A percentile compares a stretch with the other conserved stretches of the same genome.
phyloP scores from a whole-genome alignment of 2,113 vertebrate genomes.

The Albula glossodonta region DNA sequence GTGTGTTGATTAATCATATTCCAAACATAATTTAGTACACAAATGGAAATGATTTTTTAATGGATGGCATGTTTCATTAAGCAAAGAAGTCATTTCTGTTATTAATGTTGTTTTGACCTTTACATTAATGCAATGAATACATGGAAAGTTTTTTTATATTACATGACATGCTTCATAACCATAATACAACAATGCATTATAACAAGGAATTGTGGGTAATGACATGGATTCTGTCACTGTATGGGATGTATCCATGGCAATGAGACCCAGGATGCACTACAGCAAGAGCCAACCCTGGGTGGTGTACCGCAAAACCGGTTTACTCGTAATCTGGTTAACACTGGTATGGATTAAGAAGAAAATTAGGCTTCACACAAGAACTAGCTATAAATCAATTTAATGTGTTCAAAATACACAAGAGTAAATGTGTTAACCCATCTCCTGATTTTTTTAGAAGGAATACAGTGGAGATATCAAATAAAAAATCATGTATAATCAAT shows the following conservation, averaged over 20 bases:
- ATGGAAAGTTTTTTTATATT: neutral
- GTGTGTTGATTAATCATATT: neutral
- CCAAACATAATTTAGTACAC: conserved; percentile 5
- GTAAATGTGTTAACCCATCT: too few species aligned
- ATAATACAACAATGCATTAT: neutral
- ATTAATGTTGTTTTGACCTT: conserved; percentile 14
- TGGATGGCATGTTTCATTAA: conserved; percentile 13
- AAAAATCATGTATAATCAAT: too few species aligned
- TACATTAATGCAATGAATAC: conserved; percentile 16
- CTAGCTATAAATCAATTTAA: too few species aligned
- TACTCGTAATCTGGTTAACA: too few species aligned
- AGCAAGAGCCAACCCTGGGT: too few species aligned
- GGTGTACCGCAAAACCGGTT: too few species aligned
- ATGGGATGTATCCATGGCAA: neutral
- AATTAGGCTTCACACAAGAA: too few species aligned
- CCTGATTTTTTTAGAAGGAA: too few species aligned
- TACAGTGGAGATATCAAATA: too few species aligned
- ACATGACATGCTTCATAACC: conserved; percentile 5
- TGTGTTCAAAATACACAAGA: too few species aligned
- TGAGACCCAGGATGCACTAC: neutral
- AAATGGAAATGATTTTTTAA: conserved; percentile 10
- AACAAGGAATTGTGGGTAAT: neutral
- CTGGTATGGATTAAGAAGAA: too few species aligned
- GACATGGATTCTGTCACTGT: neutral
- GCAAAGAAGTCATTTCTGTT: conserved; percentile 10